Base-by-base conservation (phyloP, 2,888 invertebrate species). In the Chromoteleia sp. region DNA sequence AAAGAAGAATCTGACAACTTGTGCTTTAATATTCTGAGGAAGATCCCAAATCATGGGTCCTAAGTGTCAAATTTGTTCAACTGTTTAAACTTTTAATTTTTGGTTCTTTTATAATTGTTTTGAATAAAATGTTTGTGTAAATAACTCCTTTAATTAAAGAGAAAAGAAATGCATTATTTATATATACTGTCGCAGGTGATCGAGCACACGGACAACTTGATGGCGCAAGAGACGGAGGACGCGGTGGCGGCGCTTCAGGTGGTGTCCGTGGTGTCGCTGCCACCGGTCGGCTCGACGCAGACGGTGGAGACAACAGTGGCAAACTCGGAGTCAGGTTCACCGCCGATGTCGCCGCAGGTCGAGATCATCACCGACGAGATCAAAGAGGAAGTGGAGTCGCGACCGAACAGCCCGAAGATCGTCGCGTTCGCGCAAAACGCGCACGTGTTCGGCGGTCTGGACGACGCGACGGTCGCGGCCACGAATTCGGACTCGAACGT, bases 261-360 rank as follows among this genome's bases (percentile, higher is more conserved):
- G 17, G 93, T 93, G 0, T 91, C 93, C 0, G 92, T 93, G 15
- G 93, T 93, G 33, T 92, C 93, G 84, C 87, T 95, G 86, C 94
- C 94, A 2, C 93, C 94, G 0, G 94, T 94, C 1, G 93, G 93
- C 1, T 94, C 94, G 83, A 94, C 94, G 30, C 94, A 94, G 87
- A 94, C 94, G 0, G 94, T 94, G 0, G 94, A 94, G 4, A 91
- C 92, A 30, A 94, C 94, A 86, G 45, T 58, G 15, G 39, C 48
- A 8, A 94, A 94, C 70, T 93, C 94, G n/a, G 91, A 90, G 19
- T 86, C 89, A 10, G 86, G 87, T 73, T 90, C 90, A 30, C 85
- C 86, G 4, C 90, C 91, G 0, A 65, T 90, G 43, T 91, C 91
- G 8, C 91, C 91, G 0, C 88, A 90, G 25, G 52, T 85, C 29